Conservation (phyloP, 2,888 invertebrate species). For the Aphidius colemani region DNA sequence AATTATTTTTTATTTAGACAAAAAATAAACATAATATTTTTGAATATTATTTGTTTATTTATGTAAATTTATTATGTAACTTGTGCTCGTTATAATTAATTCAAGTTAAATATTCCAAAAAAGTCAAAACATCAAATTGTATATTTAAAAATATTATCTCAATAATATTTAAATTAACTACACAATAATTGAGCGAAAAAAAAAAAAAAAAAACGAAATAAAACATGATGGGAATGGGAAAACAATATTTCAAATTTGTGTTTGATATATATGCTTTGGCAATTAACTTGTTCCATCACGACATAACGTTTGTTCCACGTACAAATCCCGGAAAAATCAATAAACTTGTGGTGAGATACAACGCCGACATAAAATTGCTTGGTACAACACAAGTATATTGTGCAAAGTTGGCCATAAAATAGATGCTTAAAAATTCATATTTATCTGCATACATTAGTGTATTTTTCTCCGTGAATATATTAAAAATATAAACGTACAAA, state of each 20-base stretch:
- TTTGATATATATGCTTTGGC: constrained; percentile 15
- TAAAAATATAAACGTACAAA: constrained; percentile 2
- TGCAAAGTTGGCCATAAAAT: background rate
- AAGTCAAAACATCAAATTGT: background rate
- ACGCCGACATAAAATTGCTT: background rate
- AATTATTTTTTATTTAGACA: too few relatives aligned
- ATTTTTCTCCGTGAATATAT: background rate
- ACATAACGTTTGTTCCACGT: constrained; percentile 3
- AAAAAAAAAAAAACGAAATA: background rate
- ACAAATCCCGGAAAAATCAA: constrained; percentile 10
- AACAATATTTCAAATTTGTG: constrained; percentile 8
- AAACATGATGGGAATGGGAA: background rate
- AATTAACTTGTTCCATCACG: constrained; percentile 21
- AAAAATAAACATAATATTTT: too few relatives aligned
- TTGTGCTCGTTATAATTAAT: too few relatives aligned
- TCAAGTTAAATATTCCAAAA: background rate
- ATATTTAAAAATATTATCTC: too few relatives aligned
- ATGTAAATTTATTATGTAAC: too few relatives aligned
- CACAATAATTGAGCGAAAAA: background rate
- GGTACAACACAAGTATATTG: background rate
- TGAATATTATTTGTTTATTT: too few relatives aligned
- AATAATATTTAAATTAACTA: background rate
- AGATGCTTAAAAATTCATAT: constrained; percentile 4
- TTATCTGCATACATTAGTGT: background rate
- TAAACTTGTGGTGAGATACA: constrained; percentile 7